phyloP scores from a whole-genome alignment of 2,797 vertebrate species.

The Acrossocheilus fasciatus region DNA sequence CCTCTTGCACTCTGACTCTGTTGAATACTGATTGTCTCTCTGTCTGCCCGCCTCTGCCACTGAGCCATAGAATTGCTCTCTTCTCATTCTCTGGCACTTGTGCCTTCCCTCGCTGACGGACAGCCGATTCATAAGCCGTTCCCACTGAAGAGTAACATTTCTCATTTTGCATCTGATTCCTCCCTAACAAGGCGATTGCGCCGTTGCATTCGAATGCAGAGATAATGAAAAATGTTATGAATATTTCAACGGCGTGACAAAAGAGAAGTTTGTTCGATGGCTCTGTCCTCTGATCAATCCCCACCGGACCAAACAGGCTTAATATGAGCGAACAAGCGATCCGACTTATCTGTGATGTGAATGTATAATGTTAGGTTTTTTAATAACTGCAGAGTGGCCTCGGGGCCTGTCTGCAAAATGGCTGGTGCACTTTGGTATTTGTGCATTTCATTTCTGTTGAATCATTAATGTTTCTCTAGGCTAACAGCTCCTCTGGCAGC shows the following conservation, averaged over 20 bases:
- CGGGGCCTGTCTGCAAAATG: constrained; percentile 74
- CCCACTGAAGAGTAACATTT: constrained; percentile 64
- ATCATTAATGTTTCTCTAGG: constrained; percentile 65
- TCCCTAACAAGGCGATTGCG: constrained; percentile 63
- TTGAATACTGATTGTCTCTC: constrained; percentile 50
- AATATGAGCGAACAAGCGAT: constrained; percentile 57
- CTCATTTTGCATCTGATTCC: constrained; percentile 58
- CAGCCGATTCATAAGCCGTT: constrained; percentile 55
- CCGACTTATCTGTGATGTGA: constrained; percentile 60
- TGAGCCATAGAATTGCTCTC: constrained; percentile 63
- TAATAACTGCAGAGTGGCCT: constrained; percentile 79
- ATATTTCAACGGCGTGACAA: constrained; percentile 64
- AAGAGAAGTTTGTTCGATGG: constrained; percentile 59
- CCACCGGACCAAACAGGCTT: constrained; percentile 53
- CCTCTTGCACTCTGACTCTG: constrained; percentile 59
- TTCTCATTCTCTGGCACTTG: constrained; percentile 59
- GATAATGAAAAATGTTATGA: constrained; percentile 73
- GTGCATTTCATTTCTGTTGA: constrained; percentile 73
- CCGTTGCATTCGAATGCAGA: constrained; percentile 71
- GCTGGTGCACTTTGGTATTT: constrained; percentile 76
- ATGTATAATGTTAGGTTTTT: constrained; percentile 69
- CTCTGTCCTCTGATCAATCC: constrained; percentile 56
- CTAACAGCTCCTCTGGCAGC: constrained; percentile 51
- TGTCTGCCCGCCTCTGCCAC: constrained; percentile 51
- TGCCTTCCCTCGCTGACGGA: constrained; percentile 52